Evolutionary conservation across 1,140 invertebrate genomes (phyloP), one percentile per base, ranked within the genome.

Genomic region (Zaprionus lachaisei): DNA sequence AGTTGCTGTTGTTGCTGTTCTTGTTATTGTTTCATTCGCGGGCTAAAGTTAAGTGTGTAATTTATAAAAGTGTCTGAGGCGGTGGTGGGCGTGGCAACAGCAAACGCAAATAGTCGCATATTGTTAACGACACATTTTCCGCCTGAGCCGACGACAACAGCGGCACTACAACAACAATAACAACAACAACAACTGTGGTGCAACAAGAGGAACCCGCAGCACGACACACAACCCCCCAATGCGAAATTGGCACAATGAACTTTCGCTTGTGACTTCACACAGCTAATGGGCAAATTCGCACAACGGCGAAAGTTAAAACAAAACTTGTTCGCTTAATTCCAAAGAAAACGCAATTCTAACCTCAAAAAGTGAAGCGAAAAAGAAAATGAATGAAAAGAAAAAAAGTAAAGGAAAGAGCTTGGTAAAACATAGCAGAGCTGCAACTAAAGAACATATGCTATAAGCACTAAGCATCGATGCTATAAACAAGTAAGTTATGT

Each of bases 171-270:
- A 72, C 41, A 28, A 31, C 9, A 11, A 65, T 26, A 54, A 72
- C 34, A 28, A 12, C 34, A 28, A 12, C 28, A 71, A 20, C 57
- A 38, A 67, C 41, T 63, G n/a, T 34, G 47, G 63, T 20, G 65
- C 55, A 80, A 74, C 69, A 47, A 65, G 38, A 37, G 72, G 61
- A 77, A 76, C 71, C 68, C 28, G 56, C 62, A 58, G 57, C 24
- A 58, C 38, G 28, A 67, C 58, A 49, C 65, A 49, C 14, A 57
- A 20, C 47, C 47, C 15, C 17, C 47, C 9, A 24, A 51, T 4
- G 22, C 20, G 54, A 62, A 86, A 86, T 84, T 87, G 78, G 84
- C 81, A 87, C 84, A 87, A 84, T 73, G 84, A 87, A 87, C 84
- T 84, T 77, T 67, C 64, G 51, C 70, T 57, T 63, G 63, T 73